Evolutionary conservation across 2,113 vertebrate genomes (phyloP).

Genomic region (Thymallus thymallus): DNA sequence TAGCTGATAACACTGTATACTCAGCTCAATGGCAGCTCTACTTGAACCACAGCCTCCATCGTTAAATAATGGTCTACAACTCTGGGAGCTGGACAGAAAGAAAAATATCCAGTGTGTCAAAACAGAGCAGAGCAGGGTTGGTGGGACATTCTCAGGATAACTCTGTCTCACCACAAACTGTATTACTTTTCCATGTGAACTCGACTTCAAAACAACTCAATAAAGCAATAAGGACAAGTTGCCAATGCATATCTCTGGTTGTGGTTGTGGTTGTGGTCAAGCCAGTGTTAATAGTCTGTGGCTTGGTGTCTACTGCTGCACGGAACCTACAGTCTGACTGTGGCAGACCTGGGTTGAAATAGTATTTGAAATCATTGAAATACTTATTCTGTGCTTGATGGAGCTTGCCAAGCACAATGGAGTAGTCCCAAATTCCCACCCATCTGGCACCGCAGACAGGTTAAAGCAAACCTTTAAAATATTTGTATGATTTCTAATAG

Average conservation of each 20-base stretch:
- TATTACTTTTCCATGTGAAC: conserved; percentile 34
- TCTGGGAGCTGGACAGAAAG: neutral
- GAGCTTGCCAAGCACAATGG: too few species aligned
- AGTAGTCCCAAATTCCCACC: too few species aligned
- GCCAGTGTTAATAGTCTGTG: conserved; percentile 28
- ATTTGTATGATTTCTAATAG: too few species aligned
- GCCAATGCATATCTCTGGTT: conserved; percentile 25
- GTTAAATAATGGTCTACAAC: neutral
- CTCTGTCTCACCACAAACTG: conserved; percentile 32
- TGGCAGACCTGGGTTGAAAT: too few species aligned
- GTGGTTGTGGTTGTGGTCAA: conserved; percentile 25
- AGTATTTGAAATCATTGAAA: too few species aligned
- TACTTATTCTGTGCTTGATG: too few species aligned
- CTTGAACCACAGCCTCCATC: neutral
- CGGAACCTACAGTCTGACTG: conserved; percentile 21
- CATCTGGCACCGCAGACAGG: too few species aligned
- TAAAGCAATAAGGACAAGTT: conserved; percentile 21
- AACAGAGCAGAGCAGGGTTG: conserved; percentile 2
- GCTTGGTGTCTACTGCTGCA: conserved; percentile 34
- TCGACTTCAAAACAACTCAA: conserved; percentile 27
- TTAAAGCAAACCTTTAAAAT: too few species aligned
- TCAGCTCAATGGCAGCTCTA: too few species aligned
- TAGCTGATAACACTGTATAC: too few species aligned
- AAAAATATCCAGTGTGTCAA: conserved; percentile 17
- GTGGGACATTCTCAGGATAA: conserved; percentile 37